Evolutionary conservation across 1,140 invertebrate genomes (phyloP).

Genomic region (Plectrocnemia conspersa): DNA sequence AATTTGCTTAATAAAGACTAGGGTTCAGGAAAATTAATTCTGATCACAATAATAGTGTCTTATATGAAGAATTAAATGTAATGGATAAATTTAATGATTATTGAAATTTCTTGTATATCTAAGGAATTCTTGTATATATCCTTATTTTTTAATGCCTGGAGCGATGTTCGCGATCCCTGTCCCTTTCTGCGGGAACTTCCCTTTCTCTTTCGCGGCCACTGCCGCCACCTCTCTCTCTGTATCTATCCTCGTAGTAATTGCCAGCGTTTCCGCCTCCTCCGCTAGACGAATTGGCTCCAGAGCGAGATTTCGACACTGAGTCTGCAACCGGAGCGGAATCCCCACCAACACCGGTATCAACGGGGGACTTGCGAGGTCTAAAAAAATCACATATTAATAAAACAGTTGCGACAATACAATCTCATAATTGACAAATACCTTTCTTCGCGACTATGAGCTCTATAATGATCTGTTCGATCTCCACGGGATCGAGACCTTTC

Average conservation of each 20-base stretch:
- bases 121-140: background rate
- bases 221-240: slow-evolving; percentile 63
- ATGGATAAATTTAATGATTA: slow-evolving; percentile 2
- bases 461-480: slow-evolving; percentile 54
- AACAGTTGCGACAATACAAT: no score
- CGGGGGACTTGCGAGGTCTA: slow-evolving; percentile 59
- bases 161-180: slow-evolving; percentile 68
- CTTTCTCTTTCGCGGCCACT: slow-evolving; percentile 64
- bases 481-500: slow-evolving; percentile 53
- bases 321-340: slow-evolving; percentile 49
- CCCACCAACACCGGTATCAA: slow-evolving; percentile 44
- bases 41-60: background rate
- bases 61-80: background rate
- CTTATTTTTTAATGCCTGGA: slow-evolving; percentile 57
- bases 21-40: background rate
- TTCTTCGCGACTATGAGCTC: slow-evolving; percentile 66
- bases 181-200: slow-evolving; percentile 53
- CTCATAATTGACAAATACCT: no score
- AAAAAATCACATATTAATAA: slow-evolving; percentile 4
- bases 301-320: slow-evolving; percentile 54
- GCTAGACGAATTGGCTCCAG: slow-evolving; percentile 48
- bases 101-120: no score
- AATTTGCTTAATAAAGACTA: no score
- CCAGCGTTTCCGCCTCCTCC: slow-evolving; percentile 50
- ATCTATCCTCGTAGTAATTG: slow-evolving; percentile 78